Evolutionary conservation across 2,113 vertebrate species (phyloP), one percentile per base, ranked within the genome.

Genomic region (Ivindomyrus marchei): DNA sequence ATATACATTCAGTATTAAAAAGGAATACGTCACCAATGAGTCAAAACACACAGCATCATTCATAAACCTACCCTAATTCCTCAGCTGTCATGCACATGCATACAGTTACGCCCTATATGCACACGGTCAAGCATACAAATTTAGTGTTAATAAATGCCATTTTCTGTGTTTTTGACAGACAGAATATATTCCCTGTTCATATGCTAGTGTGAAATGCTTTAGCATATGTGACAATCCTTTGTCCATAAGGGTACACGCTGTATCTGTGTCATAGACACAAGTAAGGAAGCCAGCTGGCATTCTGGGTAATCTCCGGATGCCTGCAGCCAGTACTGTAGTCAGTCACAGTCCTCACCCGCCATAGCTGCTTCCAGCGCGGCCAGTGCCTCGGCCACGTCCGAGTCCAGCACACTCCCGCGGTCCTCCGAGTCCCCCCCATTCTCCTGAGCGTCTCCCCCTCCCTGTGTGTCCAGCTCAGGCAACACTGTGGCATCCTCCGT

Each of bases 331-430:
- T n/a, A 47, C 42, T 13, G 42, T 4, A 2, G 36, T 94, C 96
- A 96, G 0, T 96, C 95, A 0, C 92, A 93, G 0, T 97, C 97
- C 94, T 99, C 98, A 21, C 97, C 98, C 0, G 97, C 98, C 0
- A 98, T 99, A 50, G 98, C 98, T 15, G 97, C 98, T 92, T 98
- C 98, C 74, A 99, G 86, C 0, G 97, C 98, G 0, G 98, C 98
- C 0, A 99, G 96, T 21, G 98, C 98, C 93, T 97, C 98, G 0
- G 97, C 98, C 89, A 99, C 96, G 87, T 97, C 98, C 0, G 94
- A 96, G 2, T 99, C 98, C 4, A 97, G 97, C 58, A 96, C 53
- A 2, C 97, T 96, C 5, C 70, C 92, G 27, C 91, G 85, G 1
- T 91, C 94, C n/a, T 90, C 91, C 1, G 66, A 89, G 52, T 93